phyloP scores from a whole-genome alignment of 2,797 vertebrate genomes.

The Lepus oiostolus region DNA sequence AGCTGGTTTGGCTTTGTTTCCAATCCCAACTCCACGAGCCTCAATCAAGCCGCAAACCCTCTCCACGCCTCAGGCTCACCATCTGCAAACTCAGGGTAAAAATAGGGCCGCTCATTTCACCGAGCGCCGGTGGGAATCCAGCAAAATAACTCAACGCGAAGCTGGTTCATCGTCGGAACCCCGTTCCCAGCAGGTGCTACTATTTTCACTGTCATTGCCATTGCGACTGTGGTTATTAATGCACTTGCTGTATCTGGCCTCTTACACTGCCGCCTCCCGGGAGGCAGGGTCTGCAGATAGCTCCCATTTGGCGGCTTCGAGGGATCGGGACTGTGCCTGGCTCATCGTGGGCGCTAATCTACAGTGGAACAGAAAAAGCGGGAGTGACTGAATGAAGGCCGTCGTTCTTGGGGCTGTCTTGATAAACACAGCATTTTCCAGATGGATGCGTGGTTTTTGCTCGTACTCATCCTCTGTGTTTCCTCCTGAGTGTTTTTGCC shows the following conservation, averaged over 20 bases:
- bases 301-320: not conserved
- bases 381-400: not conserved
- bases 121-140: not conserved
- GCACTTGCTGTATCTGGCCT: not conserved
- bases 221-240: rapidly evolving
- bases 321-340: not conserved
- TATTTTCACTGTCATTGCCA: rapidly evolving
- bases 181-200: not conserved
- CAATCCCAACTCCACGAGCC: not conserved
- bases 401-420: not conserved
- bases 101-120: not conserved
- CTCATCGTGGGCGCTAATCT: not conserved
- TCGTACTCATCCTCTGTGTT: not conserved
- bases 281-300: not conserved
- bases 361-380: not conserved
- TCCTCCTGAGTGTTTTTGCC: not conserved
- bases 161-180: not conserved
- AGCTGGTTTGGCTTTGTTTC: not conserved
- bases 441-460: not conserved
- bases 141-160: rapidly evolving
- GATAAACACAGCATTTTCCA: not conserved
- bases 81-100: not conserved
- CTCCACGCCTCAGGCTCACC: not conserved
- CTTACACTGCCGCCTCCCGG: rapidly evolving
- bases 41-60: not conserved